Evolutionary conservation across 2,888 invertebrate genomes (phyloP).

Genomic region (Trileptium ribeirensis): DNA sequence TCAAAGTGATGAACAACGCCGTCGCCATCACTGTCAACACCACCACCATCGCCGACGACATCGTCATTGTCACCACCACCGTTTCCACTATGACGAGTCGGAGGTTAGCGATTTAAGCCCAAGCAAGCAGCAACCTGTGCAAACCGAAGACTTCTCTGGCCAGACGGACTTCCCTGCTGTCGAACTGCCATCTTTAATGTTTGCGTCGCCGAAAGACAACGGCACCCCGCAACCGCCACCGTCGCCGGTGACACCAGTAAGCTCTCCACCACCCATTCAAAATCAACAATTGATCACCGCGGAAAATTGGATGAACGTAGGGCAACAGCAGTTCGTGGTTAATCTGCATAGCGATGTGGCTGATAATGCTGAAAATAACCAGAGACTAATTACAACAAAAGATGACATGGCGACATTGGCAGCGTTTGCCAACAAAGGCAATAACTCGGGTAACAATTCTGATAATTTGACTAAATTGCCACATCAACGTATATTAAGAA

Average conservation of each 20-base stretch:
- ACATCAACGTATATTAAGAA: neutral
- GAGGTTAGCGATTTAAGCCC: too few relatives aligned
- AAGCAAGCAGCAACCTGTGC: neutral
- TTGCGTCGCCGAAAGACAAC: neutral
- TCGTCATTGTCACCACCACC: neutral
- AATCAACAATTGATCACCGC: neutral
- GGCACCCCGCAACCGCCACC: neutral
- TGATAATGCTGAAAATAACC: neutral
- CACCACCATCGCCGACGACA: neutral
- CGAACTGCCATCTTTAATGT: neutral
- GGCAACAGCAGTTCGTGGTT: too few relatives aligned
- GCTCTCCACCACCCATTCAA: neutral
- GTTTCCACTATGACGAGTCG: neutral
- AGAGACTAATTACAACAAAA: neutral
- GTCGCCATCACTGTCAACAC: neutral
- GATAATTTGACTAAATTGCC: neutral
- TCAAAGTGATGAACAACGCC: neutral
- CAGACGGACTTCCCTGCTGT: slow-evolving; percentile 8
- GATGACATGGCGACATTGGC: neutral
- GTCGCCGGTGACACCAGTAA: neutral
- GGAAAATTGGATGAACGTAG: neutral
- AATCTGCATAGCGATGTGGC: too few relatives aligned
- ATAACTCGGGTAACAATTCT: neutral
- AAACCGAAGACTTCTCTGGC: neutral
- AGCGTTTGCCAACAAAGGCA: neutral